Base-by-base conservation (phyloP, 2,888 invertebrate genomes). In the Frankliniella fusca region DNA sequence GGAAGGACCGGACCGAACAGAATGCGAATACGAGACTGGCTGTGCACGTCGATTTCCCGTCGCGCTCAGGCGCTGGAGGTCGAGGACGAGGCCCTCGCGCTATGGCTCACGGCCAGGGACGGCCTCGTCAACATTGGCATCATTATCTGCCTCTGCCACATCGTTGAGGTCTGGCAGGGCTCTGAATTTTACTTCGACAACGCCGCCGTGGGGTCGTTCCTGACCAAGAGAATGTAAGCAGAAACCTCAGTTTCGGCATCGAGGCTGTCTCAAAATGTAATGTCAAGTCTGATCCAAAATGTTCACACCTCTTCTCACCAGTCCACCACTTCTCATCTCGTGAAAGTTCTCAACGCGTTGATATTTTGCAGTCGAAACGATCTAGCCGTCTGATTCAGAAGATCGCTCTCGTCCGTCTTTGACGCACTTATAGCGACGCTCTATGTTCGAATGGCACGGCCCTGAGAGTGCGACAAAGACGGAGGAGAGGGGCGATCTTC, bases 111-210 rank as follows among this genome's bases (percentile, higher is more conserved):
- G 27, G 23, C 27, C 27, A 9, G 70, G 70, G 70, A 76, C 27
- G 70, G 70, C 70, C 23, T 27, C 11, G 27, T 76, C 27, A 27
- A 23, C 70, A n/a, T 76, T 10, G 70, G 23, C 70, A 76, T 11
- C 70, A 76, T 76, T 27, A 27, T 23, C 70, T 76, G 70, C 9
- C 70, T 76, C 7, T 76, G 70, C 9, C 12, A 23, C 27, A 76
- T 76, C 70, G 70, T 76, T 0, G 70, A 76, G 23, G 70, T 23
- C 23, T 76, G 70, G 70, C 70, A 76, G 23, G 70, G 70, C 70
- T 27, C 70, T 27, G 70, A 76, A 23, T 76, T 76, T 27, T 76
- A 76, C 70, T 76, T 76, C 70, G 70, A 23, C 70, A 76, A 76
- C 12, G 70, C 8, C 10, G 9, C 70, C 27, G 27, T 76, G 70